Conservation (phyloP, 2,797 vertebrate genomes). For the Enteromius argenteus region DNA sequence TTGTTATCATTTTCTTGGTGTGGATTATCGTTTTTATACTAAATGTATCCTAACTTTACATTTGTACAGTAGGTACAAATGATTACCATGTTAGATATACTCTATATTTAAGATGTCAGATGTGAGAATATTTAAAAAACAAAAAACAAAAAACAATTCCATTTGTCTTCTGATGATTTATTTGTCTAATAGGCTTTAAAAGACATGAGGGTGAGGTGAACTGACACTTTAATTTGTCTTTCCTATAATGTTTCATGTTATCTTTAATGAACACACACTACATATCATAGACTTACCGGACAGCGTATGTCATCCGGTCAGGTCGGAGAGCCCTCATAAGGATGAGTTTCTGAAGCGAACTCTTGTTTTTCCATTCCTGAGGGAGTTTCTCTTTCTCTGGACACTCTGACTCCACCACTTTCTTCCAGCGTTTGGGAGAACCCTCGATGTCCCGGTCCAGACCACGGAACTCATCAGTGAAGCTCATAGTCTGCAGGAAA, state of each 20-base stretch:
- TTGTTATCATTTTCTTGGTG: not conserved
- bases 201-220: not conserved
- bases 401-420: slow-evolving; percentile 79
- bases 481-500: slow-evolving; percentile 74
- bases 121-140: not conserved
- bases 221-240: not conserved
- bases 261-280: not conserved
- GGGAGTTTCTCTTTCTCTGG: slow-evolving; percentile 83
- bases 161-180: not conserved
- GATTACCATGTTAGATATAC: not conserved
- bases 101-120: not conserved
- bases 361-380: slow-evolving; percentile 81
- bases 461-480: slow-evolving; percentile 81
- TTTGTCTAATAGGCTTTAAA: not conserved
- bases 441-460: slow-evolving; percentile 81
- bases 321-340: slow-evolving; percentile 80
- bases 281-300: slow-evolving; percentile 69
- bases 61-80: not conserved
- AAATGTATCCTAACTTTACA: not conserved
- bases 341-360: slow-evolving; percentile 81
- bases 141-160: too few relatives aligned
- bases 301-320: slow-evolving; percentile 81
- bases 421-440: slow-evolving; percentile 80
- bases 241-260: not conserved
- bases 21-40: not conserved